Evolutionary conservation across 2,888 invertebrate species (phyloP), one percentile per base, ranked within the genome.

Genomic region (Andrena bicolor): DNA sequence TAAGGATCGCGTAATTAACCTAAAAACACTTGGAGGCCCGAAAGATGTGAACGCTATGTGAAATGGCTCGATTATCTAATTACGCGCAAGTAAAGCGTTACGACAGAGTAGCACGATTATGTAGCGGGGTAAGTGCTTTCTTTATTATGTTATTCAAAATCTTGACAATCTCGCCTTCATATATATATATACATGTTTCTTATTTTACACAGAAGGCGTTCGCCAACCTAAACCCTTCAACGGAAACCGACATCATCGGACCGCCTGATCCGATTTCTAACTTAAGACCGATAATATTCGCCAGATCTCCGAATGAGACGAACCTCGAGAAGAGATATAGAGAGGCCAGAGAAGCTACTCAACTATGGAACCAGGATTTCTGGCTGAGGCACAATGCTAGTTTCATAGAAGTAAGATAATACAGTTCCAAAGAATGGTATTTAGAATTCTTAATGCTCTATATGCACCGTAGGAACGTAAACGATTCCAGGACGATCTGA

Each of bases 361-460:
- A 97, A 90, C 94, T 95, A 76, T 98, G 98, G 98, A 98, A 98
- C 93, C 96, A 98, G 85, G 94, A 95, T 51, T 98, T 98, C 94
- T 98, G 98, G 98, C 94, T 95, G 0, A 95, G 95, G 82, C 98
- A 98, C 90, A 98, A 98, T 91, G 95, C 95, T 30, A 96, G 95
- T 75, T 98, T 98, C 94, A 95, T 96, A 90, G 95, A 96, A 93
- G 97, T 97, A 94, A 23, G 4, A 7, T 1, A n/a, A n/a, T 41
- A 23, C 28, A n/a, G 1, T 64, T 28, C 7, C 0, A 2, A 53
- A 32, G 8, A 48, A 71, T 7, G 4, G 16, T 13, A 51, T 3
- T 3, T 0, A 13, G 8, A 61, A 7, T 28, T 66, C 53, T 79
- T 16, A 76, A 87, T 53, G 32, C 20, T 10, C 58, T 4, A 92